phyloP scores from a whole-genome alignment of 1,140 invertebrate species.

The Drosophila watanabei region DNA sequence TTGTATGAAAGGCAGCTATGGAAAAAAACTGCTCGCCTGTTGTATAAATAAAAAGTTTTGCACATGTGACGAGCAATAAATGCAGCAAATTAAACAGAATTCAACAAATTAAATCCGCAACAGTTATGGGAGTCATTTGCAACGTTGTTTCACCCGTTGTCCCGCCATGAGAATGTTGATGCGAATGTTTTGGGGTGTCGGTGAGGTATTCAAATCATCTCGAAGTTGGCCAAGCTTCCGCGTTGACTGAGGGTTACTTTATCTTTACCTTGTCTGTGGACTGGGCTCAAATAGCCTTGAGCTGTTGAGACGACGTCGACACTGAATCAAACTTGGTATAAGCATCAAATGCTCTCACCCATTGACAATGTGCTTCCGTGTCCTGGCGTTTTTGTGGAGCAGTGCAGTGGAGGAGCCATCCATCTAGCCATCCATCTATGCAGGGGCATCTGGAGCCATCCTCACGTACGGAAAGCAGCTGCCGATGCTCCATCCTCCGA shows the following conservation, averaged over 20 bases:
- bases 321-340: constrained; percentile 69
- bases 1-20: constrained; percentile 36
- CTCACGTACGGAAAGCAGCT: constrained; percentile 39
- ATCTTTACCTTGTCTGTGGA: constrained; percentile 20
- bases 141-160: constrained; percentile 16
- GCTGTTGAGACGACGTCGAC: constrained; percentile 50
- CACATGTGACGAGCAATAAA: constrained; percentile 64
- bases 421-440: constrained; percentile 33
- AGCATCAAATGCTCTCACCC: constrained; percentile 56
- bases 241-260: constrained; percentile 17
- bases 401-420: background rate
- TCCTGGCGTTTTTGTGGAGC: constrained; percentile 16
- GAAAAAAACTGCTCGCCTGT: constrained; percentile 35
- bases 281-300: constrained; percentile 21
- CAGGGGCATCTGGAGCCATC: constrained; percentile 14
- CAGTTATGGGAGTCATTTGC: constrained; percentile 27
- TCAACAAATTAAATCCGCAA: constrained; percentile 65
- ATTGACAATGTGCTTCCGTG: constrained; percentile 70
- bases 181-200: constrained; percentile 2
- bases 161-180: background rate
- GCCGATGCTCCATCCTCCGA: constrained; percentile 26
- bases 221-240: constrained; percentile 53
- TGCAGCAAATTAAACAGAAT: constrained; percentile 72
- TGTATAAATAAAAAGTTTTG: constrained; percentile 50
- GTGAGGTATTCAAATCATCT: constrained; percentile 30